Conservation (phyloP, 2,888 invertebrate genomes). For the Agriotes lineatus region DNA sequence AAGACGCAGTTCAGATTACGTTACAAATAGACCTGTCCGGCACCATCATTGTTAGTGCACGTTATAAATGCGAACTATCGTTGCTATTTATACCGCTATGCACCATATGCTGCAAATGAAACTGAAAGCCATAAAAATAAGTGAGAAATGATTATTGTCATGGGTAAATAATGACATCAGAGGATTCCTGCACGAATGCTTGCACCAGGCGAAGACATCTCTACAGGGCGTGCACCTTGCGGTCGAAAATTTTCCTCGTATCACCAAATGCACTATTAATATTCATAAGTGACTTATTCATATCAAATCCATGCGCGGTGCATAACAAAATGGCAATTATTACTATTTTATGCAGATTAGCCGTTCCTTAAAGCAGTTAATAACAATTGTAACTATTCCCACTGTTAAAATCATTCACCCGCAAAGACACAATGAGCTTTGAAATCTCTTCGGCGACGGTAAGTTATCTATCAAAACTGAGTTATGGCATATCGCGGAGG, state of each 20-base stretch:
- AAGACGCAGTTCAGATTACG: conserved; percentile 40
- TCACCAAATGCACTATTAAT: conserved; percentile 31
- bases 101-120: conserved; percentile 39
- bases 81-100: conserved; percentile 32
- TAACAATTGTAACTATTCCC: too few species aligned
- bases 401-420: too few species aligned
- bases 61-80: conserved; percentile 47
- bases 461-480: too few species aligned
- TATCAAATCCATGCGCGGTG: conserved; percentile 10
- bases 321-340: not conserved
- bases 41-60: conserved; percentile 46
- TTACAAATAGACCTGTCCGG: conserved; percentile 52
- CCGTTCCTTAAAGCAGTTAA: too few species aligned
- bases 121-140: conserved; percentile 34
- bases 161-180: conserved; percentile 40
- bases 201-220: conserved; percentile 29
- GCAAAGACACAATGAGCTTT: too few species aligned
- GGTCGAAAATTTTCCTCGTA: conserved; percentile 11
- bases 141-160: conserved; percentile 41
- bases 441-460: too few species aligned
- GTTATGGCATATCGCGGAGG: too few species aligned
- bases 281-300: conserved; percentile 33
- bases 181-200: conserved; percentile 36
- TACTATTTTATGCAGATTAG: conserved; percentile 9
- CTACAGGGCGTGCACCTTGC: conserved; percentile 28